A percentile compares a stretch with the other conserved stretches of the same genome.
These are phyloP conservation scores for Hydra vulgaris DNA, from an alignment of 30 jellyfish, hydroid and myxozoan genomes.

Conservation along the genomic window DNA sequence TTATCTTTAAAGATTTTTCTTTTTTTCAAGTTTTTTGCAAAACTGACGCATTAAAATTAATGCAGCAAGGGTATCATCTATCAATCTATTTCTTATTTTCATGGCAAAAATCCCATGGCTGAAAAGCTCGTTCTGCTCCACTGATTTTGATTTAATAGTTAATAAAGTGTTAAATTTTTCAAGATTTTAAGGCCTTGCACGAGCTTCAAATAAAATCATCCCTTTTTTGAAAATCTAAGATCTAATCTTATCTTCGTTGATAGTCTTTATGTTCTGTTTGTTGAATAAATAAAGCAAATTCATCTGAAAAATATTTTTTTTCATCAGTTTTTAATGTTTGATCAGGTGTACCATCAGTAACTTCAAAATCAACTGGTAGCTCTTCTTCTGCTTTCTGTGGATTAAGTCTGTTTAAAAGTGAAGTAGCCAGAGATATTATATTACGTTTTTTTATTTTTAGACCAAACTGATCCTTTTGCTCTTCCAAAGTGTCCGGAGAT, in stretches of 20 bases:
- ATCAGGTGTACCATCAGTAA: background rate
- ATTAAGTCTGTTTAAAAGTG: background rate
- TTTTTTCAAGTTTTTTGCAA: too few relatives aligned
- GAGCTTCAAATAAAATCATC: background rate
- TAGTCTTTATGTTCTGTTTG: background rate
- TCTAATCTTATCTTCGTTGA: background rate
- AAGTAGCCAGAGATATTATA: background rate
- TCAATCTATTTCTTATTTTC: too few relatives aligned
- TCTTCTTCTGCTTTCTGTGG: background rate
- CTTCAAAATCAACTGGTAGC: background rate
- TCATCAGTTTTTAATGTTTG: background rate
- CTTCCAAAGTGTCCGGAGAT: background rate
- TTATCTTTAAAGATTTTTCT: too few relatives aligned
- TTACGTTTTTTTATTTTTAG: background rate
- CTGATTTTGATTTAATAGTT: background rate
- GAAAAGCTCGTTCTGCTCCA: background rate
- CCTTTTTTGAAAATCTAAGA: background rate
- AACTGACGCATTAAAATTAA: too few relatives aligned
- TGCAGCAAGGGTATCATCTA: too few relatives aligned
- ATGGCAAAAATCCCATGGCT: background rate
- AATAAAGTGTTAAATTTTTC: too few relatives aligned
- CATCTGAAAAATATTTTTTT: background rate
- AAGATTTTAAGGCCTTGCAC: background rate
- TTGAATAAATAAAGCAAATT: background rate
- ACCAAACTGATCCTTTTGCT: background rate